Base-by-base conservation (phyloP, 2,797 vertebrate genomes). In the Gallinago nigripennis region DNA sequence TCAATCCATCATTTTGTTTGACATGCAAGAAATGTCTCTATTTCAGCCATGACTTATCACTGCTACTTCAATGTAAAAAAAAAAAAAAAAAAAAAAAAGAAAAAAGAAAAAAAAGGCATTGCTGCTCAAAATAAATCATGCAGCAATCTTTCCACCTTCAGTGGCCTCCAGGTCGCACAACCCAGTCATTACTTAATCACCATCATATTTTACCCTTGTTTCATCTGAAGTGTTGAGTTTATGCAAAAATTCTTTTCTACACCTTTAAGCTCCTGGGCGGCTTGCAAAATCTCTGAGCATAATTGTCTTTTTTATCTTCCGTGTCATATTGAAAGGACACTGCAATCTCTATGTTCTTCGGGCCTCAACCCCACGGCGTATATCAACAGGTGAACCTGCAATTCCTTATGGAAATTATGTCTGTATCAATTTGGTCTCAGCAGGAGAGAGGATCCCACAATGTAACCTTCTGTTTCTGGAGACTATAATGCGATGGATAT, bases 321-420 rank as follows among this genome's bases (percentile, higher is more conserved):
- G 14, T 18, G 7, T 10, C 5, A n/a, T 54, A 58, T 27, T 64
- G 43, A 83, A 75, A 78, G 3, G 16, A 18, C 31, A 35, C 6
- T 41, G 10, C 9, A 25, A 61, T 28, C 20, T 51, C 0, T 27
- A 2, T 30, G 0, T 28, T 77, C 48, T 54, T 90, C 66, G 82
- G 45, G 24, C 18, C 63, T 60, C 70, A 43, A 27, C 2, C 4
- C 27, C 13, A 16, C 1, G 30, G 16, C 0, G 0, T 13, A 12
- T n/a, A 50, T 23, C 20, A 71, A 57, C 23, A 90, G 50, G 16
- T 31, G 39, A 91, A 78, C 7, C 17, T 39, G 21, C 13, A 71
- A 23, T 50, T 81, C 37, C 48, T 43, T 43, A 16, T 20, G 11
- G 24, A 37, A 58, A 69, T 39, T 5, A 0, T 37, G 9, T 58